These are phyloP conservation scores for Nycteola revayana DNA, from an alignment of 2,888 invertebrate genomes.

Conservation along the genomic window DNA sequence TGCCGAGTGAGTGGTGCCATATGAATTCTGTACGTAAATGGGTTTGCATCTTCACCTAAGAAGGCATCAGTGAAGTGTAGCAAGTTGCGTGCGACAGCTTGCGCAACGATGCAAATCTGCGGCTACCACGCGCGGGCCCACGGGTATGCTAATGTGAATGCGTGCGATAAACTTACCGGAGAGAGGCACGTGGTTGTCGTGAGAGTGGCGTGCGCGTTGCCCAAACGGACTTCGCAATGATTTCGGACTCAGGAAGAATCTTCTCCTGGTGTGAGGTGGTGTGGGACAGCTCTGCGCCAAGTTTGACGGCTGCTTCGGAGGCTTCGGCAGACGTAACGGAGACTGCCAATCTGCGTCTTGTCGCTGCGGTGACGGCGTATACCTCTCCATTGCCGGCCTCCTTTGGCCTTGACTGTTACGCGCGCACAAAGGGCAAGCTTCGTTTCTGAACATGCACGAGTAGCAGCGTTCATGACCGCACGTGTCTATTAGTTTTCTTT, in stretches of 20 bases:
- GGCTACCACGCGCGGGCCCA: constrained; percentile 43
- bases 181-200: constrained; percentile 85
- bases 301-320: constrained; percentile 79
- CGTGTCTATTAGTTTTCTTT: constrained; percentile 95
- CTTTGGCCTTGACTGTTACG: constrained; percentile 60
- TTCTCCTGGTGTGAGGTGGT: constrained; percentile 88
- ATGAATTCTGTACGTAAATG: constrained; percentile 50
- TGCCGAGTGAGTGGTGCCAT: constrained; percentile 49
- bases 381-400: constrained; percentile 70
- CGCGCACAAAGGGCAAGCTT: constrained; percentile 93
- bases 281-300: constrained; percentile 89
- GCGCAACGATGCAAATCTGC: constrained; percentile 57
- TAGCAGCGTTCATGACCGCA: constrained; percentile 98
- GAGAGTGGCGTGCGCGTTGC: constrained; percentile 75
- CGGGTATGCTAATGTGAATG: constrained; percentile 31
- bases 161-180: constrained; percentile 82
- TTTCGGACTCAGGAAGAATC: constrained; percentile 92
- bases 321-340: constrained; percentile 82
- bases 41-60: constrained; percentile 48
- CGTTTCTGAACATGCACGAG: constrained; percentile 96
- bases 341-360: constrained; percentile 73
- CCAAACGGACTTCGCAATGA: constrained; percentile 90
- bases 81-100: constrained; percentile 48
- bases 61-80: constrained; percentile 58
- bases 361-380: constrained; percentile 71